Base-by-base conservation (phyloP, 1,140 invertebrate species). In the Myzus persicae region DNA sequence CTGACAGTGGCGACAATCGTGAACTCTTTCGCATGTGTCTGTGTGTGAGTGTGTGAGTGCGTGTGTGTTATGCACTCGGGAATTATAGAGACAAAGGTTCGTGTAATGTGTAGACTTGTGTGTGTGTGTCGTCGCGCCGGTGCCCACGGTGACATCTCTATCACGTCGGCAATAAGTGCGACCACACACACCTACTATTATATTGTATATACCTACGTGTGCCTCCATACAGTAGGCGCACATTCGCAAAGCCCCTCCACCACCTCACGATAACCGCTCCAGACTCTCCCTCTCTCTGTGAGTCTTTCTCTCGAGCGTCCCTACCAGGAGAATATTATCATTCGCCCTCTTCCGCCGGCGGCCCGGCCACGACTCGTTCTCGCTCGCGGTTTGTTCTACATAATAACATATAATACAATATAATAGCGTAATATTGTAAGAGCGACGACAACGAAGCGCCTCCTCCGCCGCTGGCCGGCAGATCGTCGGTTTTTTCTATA, bases 131-230 rank as follows among this genome's bases (percentile, higher is more conserved):
- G 87, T 51, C 87, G 87, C n/a, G 42, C n/a, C 59, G 54, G 26
- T 76, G 90, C 90, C 54, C 90, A 42, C 90, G 90, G 90, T 91
- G 90, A 91, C 90, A 81, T 91, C 90, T 91, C 90, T 91, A 91
- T 91, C 90, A 82, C 90, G 67, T 91, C 67, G 54, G 42, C 89
- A 90, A 90, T 90, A 91, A 91, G 90, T 91, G 90, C 90, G 90
- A 91, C 90, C 90, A 91, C 90, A 91, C 90, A 82, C 90, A 82
- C 90, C 90, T 91, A 84, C 38, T 38, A 82, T 38, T 76, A 76
- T 76, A 76, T n/a, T n/a, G 31, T n/a, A n/a, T 67, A 67, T 76
- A 76, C 31, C 4, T 76, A 76, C 59, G 31, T 76, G 14, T 76
- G n/a, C n/a, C 14, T 76, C 36, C 8, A 84, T 40, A 84, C 40